Percentiles rank a stretch among this genome's conserved stretches.
Conservation (phyloP, 1,140 invertebrate genomes). For the Zeugodacus cucurbitae region DNA sequence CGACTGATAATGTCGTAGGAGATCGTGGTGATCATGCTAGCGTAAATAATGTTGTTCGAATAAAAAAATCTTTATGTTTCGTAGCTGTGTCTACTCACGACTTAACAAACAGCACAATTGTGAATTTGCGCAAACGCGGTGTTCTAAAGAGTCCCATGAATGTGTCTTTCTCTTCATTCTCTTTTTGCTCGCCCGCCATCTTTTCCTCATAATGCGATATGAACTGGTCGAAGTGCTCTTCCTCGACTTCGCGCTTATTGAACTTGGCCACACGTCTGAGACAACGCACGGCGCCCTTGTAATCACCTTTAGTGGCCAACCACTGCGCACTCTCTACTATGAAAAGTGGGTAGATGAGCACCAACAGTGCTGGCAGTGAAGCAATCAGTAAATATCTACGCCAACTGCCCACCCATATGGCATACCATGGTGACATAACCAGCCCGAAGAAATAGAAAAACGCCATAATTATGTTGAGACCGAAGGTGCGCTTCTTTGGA, state of each 20-base stretch:
- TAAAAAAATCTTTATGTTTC: background rate
- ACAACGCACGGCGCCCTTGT: conserved; percentile 68
- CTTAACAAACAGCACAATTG: conserved; percentile 69
- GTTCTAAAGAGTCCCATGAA: conserved; percentile 68
- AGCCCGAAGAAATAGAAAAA: conserved; percentile 71
- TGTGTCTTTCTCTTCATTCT: conserved; percentile 47
- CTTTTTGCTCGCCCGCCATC: conserved; percentile 44
- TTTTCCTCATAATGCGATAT: conserved; percentile 56
- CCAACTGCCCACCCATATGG: conserved; percentile 69
- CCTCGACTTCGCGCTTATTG: conserved; percentile 68
- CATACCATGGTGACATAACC: conserved; percentile 70
- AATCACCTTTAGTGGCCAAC: conserved; percentile 70
- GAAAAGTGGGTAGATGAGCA: conserved; percentile 66
- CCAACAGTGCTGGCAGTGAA: conserved; percentile 67
- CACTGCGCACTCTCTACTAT: conserved; percentile 74
- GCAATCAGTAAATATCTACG: conserved; percentile 67
- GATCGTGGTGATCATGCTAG: conserved; percentile 70
- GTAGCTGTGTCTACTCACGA: conserved; percentile 66
- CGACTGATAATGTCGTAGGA: conserved; percentile 73
- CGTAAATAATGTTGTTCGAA: background rate
- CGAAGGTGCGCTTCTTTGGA: conserved; percentile 70
- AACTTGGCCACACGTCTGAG: conserved; percentile 69
- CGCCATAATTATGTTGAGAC: conserved; percentile 70
- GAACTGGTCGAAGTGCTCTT: conserved; percentile 65
- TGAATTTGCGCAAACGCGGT: conserved; percentile 69